A percentile compares a stretch with the other conserved stretches of the same genome.
phyloP scores from a whole-genome alignment of 2,888 invertebrate species.

The Lithophane socia region DNA sequence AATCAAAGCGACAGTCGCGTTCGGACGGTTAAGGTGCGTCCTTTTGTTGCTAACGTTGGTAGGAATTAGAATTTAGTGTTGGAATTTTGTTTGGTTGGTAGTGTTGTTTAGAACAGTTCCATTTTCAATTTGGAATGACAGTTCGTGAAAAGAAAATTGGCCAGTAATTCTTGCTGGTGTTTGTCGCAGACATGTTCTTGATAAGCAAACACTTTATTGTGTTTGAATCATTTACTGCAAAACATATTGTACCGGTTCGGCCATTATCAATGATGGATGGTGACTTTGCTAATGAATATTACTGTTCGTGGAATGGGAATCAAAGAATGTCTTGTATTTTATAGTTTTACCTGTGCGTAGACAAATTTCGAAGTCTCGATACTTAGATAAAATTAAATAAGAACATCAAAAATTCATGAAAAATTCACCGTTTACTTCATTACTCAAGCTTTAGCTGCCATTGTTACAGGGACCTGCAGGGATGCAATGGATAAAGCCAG shows the following conservation, averaged over 20 bases:
- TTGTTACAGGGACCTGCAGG: neutral
- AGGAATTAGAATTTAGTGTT: conserved; percentile 43
- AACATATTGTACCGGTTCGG: neutral
- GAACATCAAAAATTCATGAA: too few relatives aligned
- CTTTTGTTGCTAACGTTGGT: conserved; percentile 55
- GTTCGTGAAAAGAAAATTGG: neutral
- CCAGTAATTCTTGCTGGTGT: neutral
- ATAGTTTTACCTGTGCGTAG: neutral
- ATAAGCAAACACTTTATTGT: neutral
- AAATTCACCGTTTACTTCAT: too few relatives aligned
- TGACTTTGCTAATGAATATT: neutral
- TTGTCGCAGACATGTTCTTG: neutral
- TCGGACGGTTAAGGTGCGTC: conserved; percentile 66
- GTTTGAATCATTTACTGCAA: neutral
- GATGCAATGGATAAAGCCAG: neutral
- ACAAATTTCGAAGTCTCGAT: neutral
- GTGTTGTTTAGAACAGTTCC: conserved; percentile 16
- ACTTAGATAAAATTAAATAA: neutral
- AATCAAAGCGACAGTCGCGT: conserved; percentile 80
- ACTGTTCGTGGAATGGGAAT: neutral
- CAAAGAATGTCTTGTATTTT: neutral
- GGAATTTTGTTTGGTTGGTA: conserved; percentile 34
- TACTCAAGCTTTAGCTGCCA: neutral
- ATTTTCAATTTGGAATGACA: conserved; percentile 23
- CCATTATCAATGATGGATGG: neutral